Conservation (phyloP, 2,797 vertebrate genomes). For the Hoplostethus mediterraneus region DNA sequence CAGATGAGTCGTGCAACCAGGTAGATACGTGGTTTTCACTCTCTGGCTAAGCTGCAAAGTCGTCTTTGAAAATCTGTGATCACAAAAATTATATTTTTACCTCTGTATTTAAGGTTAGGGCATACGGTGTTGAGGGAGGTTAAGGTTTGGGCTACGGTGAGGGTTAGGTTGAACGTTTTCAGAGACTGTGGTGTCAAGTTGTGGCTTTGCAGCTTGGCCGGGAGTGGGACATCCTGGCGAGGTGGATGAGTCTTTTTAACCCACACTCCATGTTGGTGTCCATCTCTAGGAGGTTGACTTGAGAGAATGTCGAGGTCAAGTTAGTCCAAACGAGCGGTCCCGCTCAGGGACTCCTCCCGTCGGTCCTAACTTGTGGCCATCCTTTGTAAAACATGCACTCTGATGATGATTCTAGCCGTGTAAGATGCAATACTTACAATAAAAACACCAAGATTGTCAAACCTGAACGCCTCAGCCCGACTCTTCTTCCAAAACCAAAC, state of each 20-base stretch:
- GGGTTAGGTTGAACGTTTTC: slow-evolving; percentile 29
- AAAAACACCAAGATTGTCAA: slow-evolving; percentile 84
- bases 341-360: slow-evolving; percentile 57
- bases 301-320: slow-evolving; percentile 47
- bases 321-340: slow-evolving; percentile 54
- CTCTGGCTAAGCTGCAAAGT: slow-evolving; percentile 58
- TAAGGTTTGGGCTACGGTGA: slow-evolving; percentile 16
- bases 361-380: slow-evolving; percentile 79
- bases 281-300: slow-evolving; percentile 38
- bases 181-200: slow-evolving; percentile 31
- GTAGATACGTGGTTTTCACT: slow-evolving; percentile 10
- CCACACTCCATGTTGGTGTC: slow-evolving; percentile 36
- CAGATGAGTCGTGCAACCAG: slow-evolving; percentile 28
- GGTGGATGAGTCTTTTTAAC: slow-evolving; percentile 47
- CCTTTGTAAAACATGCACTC: slow-evolving; percentile 85
- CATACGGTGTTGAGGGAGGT: slow-evolving; percentile 13
- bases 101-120: slow-evolving; percentile 48
- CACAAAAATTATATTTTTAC: slow-evolving; percentile 64
- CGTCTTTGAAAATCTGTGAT: slow-evolving; percentile 61
- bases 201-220: slow-evolving; percentile 46
- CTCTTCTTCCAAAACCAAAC: slow-evolving; percentile 25
- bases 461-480: slow-evolving; percentile 46
- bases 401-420: slow-evolving; percentile 77
- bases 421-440: slow-evolving; percentile 86
- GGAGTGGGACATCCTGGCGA: slow-evolving; percentile 26